phyloP scores from a whole-genome alignment of 2,888 invertebrate genomes.

The Lycaena phlaeas region DNA sequence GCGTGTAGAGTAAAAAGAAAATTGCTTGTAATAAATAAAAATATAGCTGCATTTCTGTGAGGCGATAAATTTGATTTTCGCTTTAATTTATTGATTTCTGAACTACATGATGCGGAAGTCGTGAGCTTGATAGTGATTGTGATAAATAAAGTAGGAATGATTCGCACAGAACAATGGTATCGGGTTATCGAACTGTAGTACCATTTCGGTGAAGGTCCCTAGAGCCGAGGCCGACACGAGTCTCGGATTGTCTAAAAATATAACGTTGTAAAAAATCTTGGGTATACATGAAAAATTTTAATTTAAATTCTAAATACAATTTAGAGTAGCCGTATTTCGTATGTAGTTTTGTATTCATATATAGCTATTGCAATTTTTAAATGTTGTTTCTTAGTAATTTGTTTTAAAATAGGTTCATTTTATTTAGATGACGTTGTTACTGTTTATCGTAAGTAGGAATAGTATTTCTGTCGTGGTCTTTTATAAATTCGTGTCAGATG shows the following conservation, averaged over 20 bases:
- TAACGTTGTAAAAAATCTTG: neutral
- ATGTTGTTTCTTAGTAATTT: too few species aligned
- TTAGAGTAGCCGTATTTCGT: too few species aligned
- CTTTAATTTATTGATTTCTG: slow-evolving; percentile 31
- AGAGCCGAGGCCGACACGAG: slow-evolving; percentile 43
- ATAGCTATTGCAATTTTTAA: too few species aligned
- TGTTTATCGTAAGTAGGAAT: too few species aligned
- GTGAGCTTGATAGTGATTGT: slow-evolving; percentile 48
- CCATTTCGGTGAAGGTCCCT: slow-evolving; percentile 67
- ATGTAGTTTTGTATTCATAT: too few species aligned
- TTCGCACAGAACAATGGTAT: slow-evolving; percentile 52
- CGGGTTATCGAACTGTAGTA: slow-evolving; percentile 59
- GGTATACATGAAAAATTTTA: too few species aligned
- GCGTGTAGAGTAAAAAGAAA: slow-evolving; percentile 2
- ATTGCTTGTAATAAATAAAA: neutral
- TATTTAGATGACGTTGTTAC: too few species aligned
- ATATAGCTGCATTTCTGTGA: neutral
- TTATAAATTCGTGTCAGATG: too few species aligned
- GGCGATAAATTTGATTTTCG: slow-evolving; percentile 5
- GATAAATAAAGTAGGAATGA: slow-evolving; percentile 59
- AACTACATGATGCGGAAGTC: slow-evolving; percentile 62
- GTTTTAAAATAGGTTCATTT: too few species aligned
- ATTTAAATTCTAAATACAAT: too few species aligned
- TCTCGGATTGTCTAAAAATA: slow-evolving; percentile 5
- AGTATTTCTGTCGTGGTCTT: too few species aligned